These are phyloP conservation scores for Callithrix jacchus DNA, from an alignment of 2,113 vertebrate genomes.

Conservation along the genomic window DNA sequence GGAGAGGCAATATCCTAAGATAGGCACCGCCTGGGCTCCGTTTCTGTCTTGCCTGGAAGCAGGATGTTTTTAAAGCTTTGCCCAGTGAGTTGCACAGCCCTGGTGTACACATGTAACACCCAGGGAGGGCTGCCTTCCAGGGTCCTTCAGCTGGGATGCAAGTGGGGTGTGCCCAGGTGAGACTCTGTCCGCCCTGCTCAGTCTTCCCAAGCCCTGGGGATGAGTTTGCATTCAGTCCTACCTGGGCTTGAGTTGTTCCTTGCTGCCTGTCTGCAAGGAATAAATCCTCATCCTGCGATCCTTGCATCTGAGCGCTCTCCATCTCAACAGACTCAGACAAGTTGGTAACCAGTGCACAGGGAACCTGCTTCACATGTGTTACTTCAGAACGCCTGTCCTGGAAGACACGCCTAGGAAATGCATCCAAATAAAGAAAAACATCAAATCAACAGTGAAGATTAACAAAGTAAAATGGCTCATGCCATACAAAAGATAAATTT, in stretches of 20 bases:
- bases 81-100: no score
- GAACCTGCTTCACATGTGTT: neutral
- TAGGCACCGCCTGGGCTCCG: neutral
- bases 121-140: neutral
- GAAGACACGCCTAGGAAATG: rapidly evolving
- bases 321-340: no score
- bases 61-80: no score
- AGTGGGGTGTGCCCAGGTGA: neutral
- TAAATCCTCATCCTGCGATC: rapidly evolving
- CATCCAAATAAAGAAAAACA: neutral
- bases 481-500: neutral
- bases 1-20: no score
- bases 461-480: neutral
- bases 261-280: neutral
- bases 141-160: neutral
- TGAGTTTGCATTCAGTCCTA: neutral
- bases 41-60: neutral
- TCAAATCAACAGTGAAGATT: neutral
- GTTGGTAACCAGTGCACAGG: neutral
- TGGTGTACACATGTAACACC: neutral
- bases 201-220: neutral
- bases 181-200: neutral
- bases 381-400: neutral
- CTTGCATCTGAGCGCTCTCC: rapidly evolving
- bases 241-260: neutral